Percentiles rank a stretch among this genome's conserved stretches.
Evolutionary conservation across 2,797 vertebrate genomes (phyloP).

Genomic region (Eulemur rubriventer): DNA sequence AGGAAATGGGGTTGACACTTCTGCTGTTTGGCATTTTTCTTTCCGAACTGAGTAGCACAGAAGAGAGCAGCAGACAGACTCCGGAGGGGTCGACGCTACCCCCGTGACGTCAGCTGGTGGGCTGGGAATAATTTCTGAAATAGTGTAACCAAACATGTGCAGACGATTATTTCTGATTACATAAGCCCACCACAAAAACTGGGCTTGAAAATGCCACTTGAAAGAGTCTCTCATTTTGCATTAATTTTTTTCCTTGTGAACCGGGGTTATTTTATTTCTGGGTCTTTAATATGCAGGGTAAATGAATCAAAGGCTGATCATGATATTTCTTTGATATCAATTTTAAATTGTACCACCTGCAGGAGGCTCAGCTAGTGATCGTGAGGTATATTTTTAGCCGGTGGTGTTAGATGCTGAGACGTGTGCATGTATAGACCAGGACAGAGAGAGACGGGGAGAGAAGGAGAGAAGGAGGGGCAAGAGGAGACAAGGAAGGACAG

Average conservation of each 20-base stretch:
- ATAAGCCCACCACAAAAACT: constrained; percentile 78
- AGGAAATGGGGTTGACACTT: not conserved
- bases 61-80: not conserved
- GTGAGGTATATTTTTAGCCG: constrained; percentile 69
- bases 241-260: constrained; percentile 71
- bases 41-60: not conserved
- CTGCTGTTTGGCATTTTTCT: not conserved
- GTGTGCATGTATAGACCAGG: not conserved
- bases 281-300: constrained; percentile 78
- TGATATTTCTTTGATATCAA: constrained; percentile 79
- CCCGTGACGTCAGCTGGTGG: constrained; percentile 74
- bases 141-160: constrained; percentile 84
- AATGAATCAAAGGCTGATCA: constrained; percentile 78
- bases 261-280: constrained; percentile 83
- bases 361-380: constrained; percentile 62
- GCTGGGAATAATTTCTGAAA: constrained; percentile 82
- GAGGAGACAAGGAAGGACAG: constrained; percentile 49
- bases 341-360: constrained; percentile 75
- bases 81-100: not conserved
- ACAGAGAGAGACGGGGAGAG: not conserved
- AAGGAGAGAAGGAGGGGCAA: not conserved
- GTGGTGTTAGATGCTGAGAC: constrained; percentile 47
- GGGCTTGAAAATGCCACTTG: constrained; percentile 81
- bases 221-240: constrained; percentile 81
- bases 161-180: constrained; percentile 85